Evolutionary conservation across 2,888 invertebrate genomes (phyloP).

Genomic region (Nineta flava): DNA sequence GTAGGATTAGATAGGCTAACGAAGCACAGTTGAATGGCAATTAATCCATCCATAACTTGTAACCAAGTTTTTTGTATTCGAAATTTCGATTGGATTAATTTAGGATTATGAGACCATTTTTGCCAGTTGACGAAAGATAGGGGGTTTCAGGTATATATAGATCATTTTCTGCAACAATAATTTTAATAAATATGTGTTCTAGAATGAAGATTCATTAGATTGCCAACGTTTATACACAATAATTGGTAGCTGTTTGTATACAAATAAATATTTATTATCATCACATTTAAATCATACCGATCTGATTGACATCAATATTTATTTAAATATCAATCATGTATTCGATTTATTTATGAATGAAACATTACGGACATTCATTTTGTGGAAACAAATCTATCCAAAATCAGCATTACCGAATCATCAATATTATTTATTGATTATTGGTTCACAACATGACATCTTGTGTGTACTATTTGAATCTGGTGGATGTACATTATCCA

Average conservation of each 20-base stretch:
- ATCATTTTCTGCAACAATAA: too few relatives aligned
- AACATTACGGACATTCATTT: slow-evolving; percentile 50
- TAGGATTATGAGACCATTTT: too few relatives aligned
- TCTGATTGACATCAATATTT: slow-evolving; percentile 57
- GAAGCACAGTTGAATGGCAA: too few relatives aligned
- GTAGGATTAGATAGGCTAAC: too few relatives aligned
- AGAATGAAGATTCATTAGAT: slow-evolving; percentile 63
- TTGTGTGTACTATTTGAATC: slow-evolving; percentile 58
- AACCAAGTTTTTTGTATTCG: too few relatives aligned
- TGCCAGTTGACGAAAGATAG: too few relatives aligned
- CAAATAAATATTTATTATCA: slow-evolving; percentile 53
- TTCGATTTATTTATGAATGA: slow-evolving; percentile 48
- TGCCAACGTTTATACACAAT: slow-evolving; percentile 50
- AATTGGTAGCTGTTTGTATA: slow-evolving; percentile 34
- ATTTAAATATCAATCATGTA: slow-evolving; percentile 57
- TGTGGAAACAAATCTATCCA: slow-evolving; percentile 64
- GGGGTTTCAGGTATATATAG: too few relatives aligned
- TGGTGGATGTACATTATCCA: slow-evolving; percentile 56
- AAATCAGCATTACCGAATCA: slow-evolving; percentile 34
- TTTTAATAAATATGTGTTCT: too few relatives aligned
- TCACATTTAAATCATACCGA: slow-evolving; percentile 64
- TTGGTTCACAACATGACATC: slow-evolving; percentile 49
- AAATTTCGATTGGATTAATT: too few relatives aligned
- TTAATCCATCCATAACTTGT: too few relatives aligned
- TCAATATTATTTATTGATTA: slow-evolving; percentile 56